phyloP scores from a whole-genome alignment of 2,888 invertebrate species.

The Pterostichus madidus region DNA sequence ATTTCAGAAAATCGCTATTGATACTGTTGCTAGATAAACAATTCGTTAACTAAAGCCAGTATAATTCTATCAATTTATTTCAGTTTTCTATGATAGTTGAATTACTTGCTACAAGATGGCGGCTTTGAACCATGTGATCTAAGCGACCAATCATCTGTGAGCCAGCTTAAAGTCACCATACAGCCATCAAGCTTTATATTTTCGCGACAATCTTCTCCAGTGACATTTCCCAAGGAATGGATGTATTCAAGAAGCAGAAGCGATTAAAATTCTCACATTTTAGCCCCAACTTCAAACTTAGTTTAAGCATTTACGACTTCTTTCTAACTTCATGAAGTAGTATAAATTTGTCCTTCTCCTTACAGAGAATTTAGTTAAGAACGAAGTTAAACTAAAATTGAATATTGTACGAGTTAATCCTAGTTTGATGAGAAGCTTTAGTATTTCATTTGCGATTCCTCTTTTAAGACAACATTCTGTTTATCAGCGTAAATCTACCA shows the following conservation, averaged over 20 bases:
- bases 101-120: no score
- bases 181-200: no score
- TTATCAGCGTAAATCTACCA: slow-evolving; percentile 13
- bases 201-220: no score
- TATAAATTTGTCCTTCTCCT: slow-evolving; percentile 36
- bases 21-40: no score
- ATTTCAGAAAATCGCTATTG: no score
- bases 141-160: no score
- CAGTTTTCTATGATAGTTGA: no score
- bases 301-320: slow-evolving; percentile 15
- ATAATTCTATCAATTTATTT: no score
- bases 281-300: not conserved
- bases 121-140: no score
- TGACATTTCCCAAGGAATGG: no score
- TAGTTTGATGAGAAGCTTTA: slow-evolving; percentile 38
- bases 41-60: no score
- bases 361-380: slow-evolving; percentile 16
- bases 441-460: slow-evolving; percentile 27
- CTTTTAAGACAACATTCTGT: slow-evolving; percentile 11
- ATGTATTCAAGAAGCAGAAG: slow-evolving; percentile 22
- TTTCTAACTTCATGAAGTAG: not conserved
- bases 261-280: slow-evolving; percentile 36
- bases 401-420: slow-evolving; percentile 43
- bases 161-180: no score
- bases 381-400: slow-evolving; percentile 18